Conservation (phyloP, 2,113 vertebrate species). For the human (Homo sapiens) region DNA sequence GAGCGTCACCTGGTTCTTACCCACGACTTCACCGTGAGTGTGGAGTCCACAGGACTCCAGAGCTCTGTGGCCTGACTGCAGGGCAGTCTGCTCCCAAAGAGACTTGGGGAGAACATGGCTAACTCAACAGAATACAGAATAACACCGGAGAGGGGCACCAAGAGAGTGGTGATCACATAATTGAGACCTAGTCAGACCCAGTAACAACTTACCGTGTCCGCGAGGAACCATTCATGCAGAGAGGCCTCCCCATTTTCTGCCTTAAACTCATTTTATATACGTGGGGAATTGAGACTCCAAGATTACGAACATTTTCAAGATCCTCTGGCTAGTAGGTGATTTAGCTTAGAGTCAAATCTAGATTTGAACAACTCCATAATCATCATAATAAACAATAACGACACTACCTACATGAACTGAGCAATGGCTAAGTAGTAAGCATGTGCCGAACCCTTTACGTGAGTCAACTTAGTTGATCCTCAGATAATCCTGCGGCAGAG, state of each 20-base stretch:
- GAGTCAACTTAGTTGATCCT: accelerated
- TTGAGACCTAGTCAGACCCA: background rate
- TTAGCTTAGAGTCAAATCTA: background rate
- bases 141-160: accelerated
- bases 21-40: accelerated
- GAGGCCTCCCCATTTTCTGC: too few relatives aligned
- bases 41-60: background rate
- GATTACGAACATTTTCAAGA: background rate
- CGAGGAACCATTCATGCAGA: accelerated
- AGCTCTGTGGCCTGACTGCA: background rate
- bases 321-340: background rate
- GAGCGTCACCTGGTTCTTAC: conserved; percentile 49
- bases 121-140: accelerated
- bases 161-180: accelerated
- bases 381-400: accelerated
- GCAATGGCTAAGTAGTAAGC: background rate
- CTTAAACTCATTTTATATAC: background rate
- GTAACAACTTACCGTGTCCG: background rate
- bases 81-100: accelerated
- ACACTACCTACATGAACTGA: accelerated
- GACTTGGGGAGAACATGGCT: accelerated
- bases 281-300: background rate
- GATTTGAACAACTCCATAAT: accelerated
- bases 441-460: accelerated
- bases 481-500: accelerated